phyloP scores from a whole-genome alignment of 2,797 vertebrate species.

The Sphenopsis melanotis region DNA sequence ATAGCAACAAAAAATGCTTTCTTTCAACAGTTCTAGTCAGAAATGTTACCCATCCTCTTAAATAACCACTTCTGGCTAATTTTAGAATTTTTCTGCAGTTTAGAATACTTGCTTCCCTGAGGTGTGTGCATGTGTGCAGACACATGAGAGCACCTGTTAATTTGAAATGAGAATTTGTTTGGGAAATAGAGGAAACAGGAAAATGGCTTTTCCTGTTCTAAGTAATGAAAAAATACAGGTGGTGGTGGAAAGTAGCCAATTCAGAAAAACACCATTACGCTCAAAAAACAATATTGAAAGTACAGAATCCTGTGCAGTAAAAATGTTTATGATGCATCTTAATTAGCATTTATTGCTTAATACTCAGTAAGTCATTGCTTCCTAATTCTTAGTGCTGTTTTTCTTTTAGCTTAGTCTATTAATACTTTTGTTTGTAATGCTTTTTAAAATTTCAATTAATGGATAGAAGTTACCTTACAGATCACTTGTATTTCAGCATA shows the following conservation, averaged over 20 bases:
- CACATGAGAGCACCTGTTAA: neutral
- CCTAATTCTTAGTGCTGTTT: neutral
- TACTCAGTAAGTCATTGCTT: neutral
- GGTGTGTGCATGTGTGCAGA: neutral
- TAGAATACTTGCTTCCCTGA: neutral
- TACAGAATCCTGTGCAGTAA: neutral
- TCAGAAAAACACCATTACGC: neutral
- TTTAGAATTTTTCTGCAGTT: neutral
- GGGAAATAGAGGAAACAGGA: conserved; percentile 10
- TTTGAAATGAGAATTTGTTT: neutral
- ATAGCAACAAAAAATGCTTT: conserved; percentile 34
- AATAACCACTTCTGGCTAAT: neutral
- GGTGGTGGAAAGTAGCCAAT: neutral
- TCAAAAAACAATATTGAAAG: neutral
- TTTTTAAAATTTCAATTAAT: neutral
- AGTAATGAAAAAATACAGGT: neutral
- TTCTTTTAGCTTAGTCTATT: neutral
- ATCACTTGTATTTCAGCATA: neutral
- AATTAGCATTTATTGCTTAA: neutral
- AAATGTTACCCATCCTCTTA: neutral
- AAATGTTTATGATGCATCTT: neutral
- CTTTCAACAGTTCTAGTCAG: neutral
- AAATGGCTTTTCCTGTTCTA: neutral
- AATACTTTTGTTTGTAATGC: neutral
- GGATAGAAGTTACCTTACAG: neutral